Base-by-base conservation (phyloP, 2,888 invertebrate genomes). In the Rhynchonema sp. region DNA sequence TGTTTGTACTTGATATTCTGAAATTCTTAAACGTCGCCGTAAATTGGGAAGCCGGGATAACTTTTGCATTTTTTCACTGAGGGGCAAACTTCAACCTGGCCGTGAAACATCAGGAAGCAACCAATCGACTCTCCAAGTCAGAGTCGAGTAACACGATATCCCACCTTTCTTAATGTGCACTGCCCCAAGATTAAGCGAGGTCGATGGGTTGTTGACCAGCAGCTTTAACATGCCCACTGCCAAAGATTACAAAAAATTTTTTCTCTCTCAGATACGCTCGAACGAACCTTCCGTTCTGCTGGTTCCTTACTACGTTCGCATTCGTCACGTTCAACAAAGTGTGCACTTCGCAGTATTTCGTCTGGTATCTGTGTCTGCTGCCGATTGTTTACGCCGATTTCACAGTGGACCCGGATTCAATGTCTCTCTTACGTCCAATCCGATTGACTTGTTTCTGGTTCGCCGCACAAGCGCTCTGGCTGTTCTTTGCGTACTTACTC, bases 281-380 rank as follows among this genome's bases (percentile, higher is more conserved):
- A 23, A 17, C 3, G 13, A 49, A 86, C n/a, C 76, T 91, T 60
- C 81, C 85, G 1, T 88, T 94, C 73, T 84, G 85, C 28, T 78
- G 91, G 67, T 85, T 96, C 66, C 77, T 83, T 1, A 83, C 87
- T 70, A 85, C 91, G 0, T 84, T 87, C 61, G 82, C 86, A 1
- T 82, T 96, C 72, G 96, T 98, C 0, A 82, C 85, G 1, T 91
- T 86, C 69, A 99, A 98, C 76, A 86, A 88, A 66, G 96, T 98
- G 0, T 81, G 91, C 72, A 98, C 98, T 0, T 91, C 94, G 3
- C 98, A 74, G 72, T 94, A 94, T 73, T 92, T 92, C 67, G 80
- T 96, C 57, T 98, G 98, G 98, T 91, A 90, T 71, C 75, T 96
- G 61, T 85, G 87, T 1, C 74, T 96, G 9, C 74, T 96, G 25